Conservation (phyloP, 2,888 invertebrate genomes). For the Itoplectis maculator region DNA sequence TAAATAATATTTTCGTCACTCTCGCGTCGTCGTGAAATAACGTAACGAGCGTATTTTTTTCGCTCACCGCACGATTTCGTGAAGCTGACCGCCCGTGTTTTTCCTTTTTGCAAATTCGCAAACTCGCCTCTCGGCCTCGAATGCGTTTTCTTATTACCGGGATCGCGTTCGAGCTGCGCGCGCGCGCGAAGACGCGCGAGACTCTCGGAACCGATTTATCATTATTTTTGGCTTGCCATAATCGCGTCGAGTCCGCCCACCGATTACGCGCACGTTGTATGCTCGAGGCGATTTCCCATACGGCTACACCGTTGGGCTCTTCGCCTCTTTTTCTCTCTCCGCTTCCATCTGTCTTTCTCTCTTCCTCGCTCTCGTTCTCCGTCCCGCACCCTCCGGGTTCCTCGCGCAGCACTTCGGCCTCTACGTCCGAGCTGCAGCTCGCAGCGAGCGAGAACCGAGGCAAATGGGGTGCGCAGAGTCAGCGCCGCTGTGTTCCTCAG, state of each 20-base stretch:
- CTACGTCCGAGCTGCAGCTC: slow-evolving; percentile 43
- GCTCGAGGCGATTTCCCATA: slow-evolving; percentile 82
- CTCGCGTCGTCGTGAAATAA: no score
- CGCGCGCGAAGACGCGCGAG: slow-evolving; percentile 70
- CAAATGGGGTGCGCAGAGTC: slow-evolving; percentile 3
- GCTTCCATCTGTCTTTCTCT: slow-evolving; percentile 12
- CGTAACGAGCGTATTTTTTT: no score
- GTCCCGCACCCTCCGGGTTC: slow-evolving; percentile 43
- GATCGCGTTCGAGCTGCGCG: slow-evolving; percentile 22
- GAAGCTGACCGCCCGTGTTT: not conserved
- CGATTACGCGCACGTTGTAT: slow-evolving; percentile 80
- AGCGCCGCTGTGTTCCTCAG: slow-evolving; percentile 13
- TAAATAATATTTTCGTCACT: no score
- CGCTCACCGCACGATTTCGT: not conserved
- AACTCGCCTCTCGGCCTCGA: not conserved
- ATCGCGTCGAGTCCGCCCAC: slow-evolving; percentile 78
- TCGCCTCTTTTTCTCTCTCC: slow-evolving; percentile 64
- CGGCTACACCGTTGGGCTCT: slow-evolving; percentile 66
- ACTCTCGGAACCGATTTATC: slow-evolving; percentile 77
- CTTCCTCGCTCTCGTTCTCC: slow-evolving; percentile 33
- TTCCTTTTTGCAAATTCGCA: not conserved
- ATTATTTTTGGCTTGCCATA: slow-evolving; percentile 82
- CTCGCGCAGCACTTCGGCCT: slow-evolving; percentile 27
- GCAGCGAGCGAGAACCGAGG: slow-evolving; percentile 27
- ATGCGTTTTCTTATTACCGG: slow-evolving; percentile 41